A percentile compares a stretch with the other conserved stretches of the same genome.
Evolutionary conservation across 1,140 invertebrate genomes (phyloP).

Genomic region (Spodoptera frugiperda): DNA sequence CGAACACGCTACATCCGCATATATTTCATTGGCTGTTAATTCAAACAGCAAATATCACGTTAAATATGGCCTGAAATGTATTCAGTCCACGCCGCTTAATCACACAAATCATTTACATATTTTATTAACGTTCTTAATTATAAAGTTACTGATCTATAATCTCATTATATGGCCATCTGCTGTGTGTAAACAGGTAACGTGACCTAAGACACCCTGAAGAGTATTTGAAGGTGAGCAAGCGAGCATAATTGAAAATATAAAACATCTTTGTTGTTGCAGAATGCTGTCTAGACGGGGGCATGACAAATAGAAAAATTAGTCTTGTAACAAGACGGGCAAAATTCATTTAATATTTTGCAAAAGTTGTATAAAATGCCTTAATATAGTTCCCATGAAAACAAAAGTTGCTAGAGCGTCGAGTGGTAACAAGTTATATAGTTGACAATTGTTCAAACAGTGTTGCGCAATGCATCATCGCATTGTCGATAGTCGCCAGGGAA

Average conservation of each 20-base stretch:
- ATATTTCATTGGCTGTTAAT: slow-evolving; percentile 57
- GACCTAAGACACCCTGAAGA: slow-evolving; percentile 50
- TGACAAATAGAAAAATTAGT: slow-evolving; percentile 43
- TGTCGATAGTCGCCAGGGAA: slow-evolving; percentile 58
- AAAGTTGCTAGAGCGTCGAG: background rate
- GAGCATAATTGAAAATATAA: slow-evolving; percentile 38
- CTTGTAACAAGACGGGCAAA: slow-evolving; percentile 13
- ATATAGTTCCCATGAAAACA: slow-evolving; percentile 6
- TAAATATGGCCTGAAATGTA: slow-evolving; percentile 33
- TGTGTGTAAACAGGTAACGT: slow-evolving; percentile 36
- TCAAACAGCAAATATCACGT: slow-evolving; percentile 44
- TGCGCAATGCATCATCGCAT: slow-evolving; percentile 68
- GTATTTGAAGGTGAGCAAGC: slow-evolving; percentile 61
- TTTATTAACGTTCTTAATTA: slow-evolving; percentile 33
- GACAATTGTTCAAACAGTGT: slow-evolving; percentile 57
- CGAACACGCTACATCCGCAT: slow-evolving; percentile 59
- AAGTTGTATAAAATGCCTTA: background rate
- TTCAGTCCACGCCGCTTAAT: slow-evolving; percentile 20
- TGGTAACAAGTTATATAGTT: background rate
- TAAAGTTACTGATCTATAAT: slow-evolving; percentile 25
- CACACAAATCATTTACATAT: slow-evolving; percentile 36
- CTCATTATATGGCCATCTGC: slow-evolving; percentile 15
- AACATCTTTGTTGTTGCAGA: slow-evolving; percentile 42
- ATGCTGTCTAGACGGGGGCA: slow-evolving; percentile 42
- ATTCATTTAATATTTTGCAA: slow-evolving; percentile 2